phyloP scores from a whole-genome alignment of 64 coral and sea anemone species.

The Actinia tenebrosa region DNA sequence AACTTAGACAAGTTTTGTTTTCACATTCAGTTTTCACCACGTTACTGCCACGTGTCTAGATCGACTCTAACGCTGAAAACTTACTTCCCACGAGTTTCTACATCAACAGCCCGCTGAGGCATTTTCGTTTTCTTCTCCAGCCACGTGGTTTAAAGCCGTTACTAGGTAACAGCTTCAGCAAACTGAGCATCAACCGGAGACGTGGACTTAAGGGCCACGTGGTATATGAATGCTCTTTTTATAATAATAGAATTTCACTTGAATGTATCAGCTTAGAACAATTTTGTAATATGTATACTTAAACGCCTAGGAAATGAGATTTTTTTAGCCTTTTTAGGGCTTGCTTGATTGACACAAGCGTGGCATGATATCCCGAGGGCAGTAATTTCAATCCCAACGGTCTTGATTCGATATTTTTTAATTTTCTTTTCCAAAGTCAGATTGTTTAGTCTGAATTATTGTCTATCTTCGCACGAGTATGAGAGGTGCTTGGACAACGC shows the following conservation, averaged over 20 bases:
- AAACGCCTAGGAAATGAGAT: not conserved
- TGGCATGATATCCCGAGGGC: not conserved
- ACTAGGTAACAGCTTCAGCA: not conserved
- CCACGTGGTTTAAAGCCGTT: not conserved
- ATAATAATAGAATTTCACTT: not conserved
- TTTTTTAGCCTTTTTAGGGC: not conserved
- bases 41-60: not conserved
- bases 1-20: no score
- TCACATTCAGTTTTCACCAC: not conserved
- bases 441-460: not conserved
- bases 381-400: not conserved
- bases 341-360: not conserved
- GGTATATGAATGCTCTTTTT: not conserved
- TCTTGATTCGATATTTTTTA: not conserved
- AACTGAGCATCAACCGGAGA: constrained; percentile 9
- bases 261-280: not conserved
- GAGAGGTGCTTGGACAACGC: not conserved
- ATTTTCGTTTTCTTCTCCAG: not conserved
- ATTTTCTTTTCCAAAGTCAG: not conserved
- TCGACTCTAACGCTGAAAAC: not conserved
- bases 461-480: not conserved
- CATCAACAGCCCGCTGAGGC: not conserved
- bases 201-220: not conserved
- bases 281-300: not conserved
- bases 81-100: not conserved